Conservation (phyloP, 2,797 vertebrate species). For the Melanotaenia parkinsoni region DNA sequence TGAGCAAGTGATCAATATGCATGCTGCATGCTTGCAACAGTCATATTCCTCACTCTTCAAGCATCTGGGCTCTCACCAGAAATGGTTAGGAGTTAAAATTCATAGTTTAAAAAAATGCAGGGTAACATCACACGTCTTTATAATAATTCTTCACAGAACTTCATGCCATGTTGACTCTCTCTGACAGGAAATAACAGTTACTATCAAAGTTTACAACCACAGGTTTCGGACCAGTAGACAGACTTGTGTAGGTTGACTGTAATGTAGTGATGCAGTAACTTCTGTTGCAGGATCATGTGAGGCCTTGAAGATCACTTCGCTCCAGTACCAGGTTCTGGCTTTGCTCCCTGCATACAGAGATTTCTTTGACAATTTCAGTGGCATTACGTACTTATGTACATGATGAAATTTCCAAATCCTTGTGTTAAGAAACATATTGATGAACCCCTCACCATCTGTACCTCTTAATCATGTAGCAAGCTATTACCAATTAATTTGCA, state of each 20-base stretch:
- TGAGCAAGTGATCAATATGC: background rate
- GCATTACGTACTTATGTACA: too few species aligned
- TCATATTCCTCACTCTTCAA: background rate
- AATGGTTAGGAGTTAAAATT: background rate
- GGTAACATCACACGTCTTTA: background rate
- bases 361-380: too few species aligned
- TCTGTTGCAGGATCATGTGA: too few species aligned
- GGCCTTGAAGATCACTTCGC: too few species aligned
- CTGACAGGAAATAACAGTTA: background rate
- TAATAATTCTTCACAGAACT: background rate
- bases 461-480: too few species aligned
- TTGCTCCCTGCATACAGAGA: background rate
- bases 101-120: background rate
- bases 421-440: background rate
- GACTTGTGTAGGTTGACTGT: too few species aligned
- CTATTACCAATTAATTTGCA: background rate
- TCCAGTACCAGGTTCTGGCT: too few species aligned
- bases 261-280: too few species aligned
- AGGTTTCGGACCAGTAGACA: background rate
- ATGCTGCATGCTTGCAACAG: background rate
- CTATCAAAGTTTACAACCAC: background rate
- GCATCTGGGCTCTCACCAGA: background rate
- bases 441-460: background rate
- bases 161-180: background rate
- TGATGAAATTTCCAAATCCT: too few species aligned